Evolutionary conservation across 1,140 invertebrate genomes (phyloP).

Genomic region (Diorhabda carinulata): DNA sequence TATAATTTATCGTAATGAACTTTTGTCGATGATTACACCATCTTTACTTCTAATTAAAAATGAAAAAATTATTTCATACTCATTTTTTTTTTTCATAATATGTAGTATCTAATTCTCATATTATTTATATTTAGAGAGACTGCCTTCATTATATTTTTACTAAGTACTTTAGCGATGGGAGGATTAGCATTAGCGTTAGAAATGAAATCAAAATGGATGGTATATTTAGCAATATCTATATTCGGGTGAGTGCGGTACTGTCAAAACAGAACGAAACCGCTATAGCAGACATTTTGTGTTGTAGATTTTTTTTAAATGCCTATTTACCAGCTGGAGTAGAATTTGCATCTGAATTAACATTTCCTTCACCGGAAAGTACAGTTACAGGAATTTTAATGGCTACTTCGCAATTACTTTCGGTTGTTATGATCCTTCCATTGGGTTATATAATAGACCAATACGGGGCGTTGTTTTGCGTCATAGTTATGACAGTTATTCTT

Average conservation of each 20-base stretch:
- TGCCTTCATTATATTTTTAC: constrained; percentile 25
- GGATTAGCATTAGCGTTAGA: constrained; percentile 30
- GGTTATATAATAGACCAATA: not conserved
- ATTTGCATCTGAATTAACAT: constrained; percentile 38
- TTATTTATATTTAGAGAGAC: constrained; percentile 30
- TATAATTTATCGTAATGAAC: too few relatives aligned
- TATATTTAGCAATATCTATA: constrained; percentile 28
- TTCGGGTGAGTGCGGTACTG: constrained; percentile 32
- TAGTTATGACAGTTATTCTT: not conserved
- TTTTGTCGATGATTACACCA: too few relatives aligned
- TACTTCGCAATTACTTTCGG: constrained; percentile 30
- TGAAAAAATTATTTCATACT: too few relatives aligned
- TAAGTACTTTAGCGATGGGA: constrained; percentile 24
- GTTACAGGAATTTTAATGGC: constrained; percentile 33
- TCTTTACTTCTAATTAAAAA: too few relatives aligned
- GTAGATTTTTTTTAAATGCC: constrained; percentile 33
- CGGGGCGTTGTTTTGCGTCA: constrained; percentile 10
- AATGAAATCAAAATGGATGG: constrained; percentile 25
- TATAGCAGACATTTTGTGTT: constrained; percentile 14
- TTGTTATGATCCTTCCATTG: constrained; percentile 9
- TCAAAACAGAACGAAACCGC: not conserved
- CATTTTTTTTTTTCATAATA: not conserved
- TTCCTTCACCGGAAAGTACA: constrained; percentile 37
- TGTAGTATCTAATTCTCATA: not conserved
- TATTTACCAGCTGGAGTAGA: constrained; percentile 36